These are phyloP conservation scores for Sciaenops ocellatus DNA, from an alignment of 2,797 vertebrate genomes.

Conservation along the genomic window DNA sequence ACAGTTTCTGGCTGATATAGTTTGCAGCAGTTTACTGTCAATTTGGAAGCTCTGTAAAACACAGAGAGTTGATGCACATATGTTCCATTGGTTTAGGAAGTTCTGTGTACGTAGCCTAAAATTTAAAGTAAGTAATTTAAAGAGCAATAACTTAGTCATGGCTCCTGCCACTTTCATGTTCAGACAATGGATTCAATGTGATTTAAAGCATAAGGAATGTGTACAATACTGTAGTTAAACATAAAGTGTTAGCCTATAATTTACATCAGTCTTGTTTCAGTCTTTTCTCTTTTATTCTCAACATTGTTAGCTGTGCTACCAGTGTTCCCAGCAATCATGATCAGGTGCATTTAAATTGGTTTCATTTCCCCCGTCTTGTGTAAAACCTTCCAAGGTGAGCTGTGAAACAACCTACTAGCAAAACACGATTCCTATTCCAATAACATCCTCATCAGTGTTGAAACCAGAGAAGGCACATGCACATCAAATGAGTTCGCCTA, in stretches of 20 bases:
- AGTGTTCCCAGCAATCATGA: conserved; percentile 28
- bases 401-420: conserved; percentile 25
- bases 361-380: conserved; percentile 48
- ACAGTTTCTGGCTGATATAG: no score
- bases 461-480: conserved; percentile 63
- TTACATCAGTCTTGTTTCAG: background rate
- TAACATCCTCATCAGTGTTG: conserved; percentile 60
- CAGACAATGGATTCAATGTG: background rate
- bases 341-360: conserved; percentile 48
- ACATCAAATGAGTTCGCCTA: conserved; percentile 69
- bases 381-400: conserved; percentile 53
- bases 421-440: conserved; percentile 47
- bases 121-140: no score
- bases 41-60: no score
- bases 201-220: background rate
- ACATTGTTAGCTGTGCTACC: conserved; percentile 14
- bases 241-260: background rate
- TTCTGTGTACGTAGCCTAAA: no score
- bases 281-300: conserved; percentile 21
- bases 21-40: no score
- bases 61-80: no score
- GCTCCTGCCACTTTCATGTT: background rate
- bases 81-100: no score
- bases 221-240: background rate
- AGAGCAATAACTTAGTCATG: background rate